phyloP scores from a whole-genome alignment of 2,113 vertebrate species.

The Callaeas wilsoni region DNA sequence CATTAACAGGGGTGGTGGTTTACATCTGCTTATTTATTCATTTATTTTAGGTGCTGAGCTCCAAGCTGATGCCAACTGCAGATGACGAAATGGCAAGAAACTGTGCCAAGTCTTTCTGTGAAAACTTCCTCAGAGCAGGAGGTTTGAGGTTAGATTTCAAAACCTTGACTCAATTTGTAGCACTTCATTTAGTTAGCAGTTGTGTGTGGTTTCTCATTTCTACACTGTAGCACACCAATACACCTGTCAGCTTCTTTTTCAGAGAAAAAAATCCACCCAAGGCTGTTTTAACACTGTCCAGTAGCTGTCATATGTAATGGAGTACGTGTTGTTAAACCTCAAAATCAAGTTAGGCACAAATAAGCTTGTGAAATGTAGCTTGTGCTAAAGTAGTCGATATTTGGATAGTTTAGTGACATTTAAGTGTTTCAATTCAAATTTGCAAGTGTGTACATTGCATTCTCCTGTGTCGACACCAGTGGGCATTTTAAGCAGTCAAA shows the following conservation, averaged over 20 bases:
- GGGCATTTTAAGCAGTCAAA: neutral
- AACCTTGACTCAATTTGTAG: neutral
- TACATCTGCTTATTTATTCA: neutral
- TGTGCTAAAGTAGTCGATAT: neutral
- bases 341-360: neutral
- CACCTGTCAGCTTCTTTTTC: neutral
- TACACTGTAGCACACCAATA: neutral
- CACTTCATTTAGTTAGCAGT: neutral
- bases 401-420: neutral
- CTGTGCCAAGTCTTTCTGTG: conserved; percentile 98
- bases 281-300: neutral
- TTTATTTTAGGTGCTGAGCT: conserved; percentile 89
- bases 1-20: neutral
- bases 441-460: neutral
- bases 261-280: neutral
- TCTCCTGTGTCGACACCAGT: neutral
- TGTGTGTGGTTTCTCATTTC: neutral
- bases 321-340: neutral
- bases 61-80: conserved; percentile 97
- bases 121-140: conserved; percentile 97
- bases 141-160: conserved; percentile 85
- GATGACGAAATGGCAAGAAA: conserved; percentile 99
- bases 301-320: neutral
- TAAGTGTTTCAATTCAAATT: neutral
- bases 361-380: neutral